Conservation (phyloP, 2,888 invertebrate genomes). For the Orchesella flavescens region DNA sequence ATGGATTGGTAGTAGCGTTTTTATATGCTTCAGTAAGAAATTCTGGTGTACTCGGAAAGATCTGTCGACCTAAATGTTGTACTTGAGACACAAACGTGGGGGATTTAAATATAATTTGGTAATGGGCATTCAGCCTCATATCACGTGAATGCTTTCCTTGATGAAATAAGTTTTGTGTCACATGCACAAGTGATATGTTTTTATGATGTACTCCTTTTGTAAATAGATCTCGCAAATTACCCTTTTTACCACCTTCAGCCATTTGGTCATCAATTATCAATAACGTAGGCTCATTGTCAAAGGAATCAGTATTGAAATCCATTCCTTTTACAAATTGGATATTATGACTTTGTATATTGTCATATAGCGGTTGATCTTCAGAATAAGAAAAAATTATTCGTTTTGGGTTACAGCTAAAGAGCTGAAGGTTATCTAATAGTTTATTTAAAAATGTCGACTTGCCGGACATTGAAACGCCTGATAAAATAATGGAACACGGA, state of each 20-base stretch:
- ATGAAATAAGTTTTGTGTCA: slow-evolving; percentile 55
- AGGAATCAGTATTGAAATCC: neutral
- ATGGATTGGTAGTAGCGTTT: slow-evolving; percentile 59
- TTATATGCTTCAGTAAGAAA: slow-evolving; percentile 55
- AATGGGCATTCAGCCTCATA: slow-evolving; percentile 54
- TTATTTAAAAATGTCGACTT: slow-evolving; percentile 2
- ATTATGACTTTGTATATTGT: neutral
- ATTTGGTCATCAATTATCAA: slow-evolving; percentile 50
- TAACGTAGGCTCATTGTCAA: neutral
- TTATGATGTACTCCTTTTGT: slow-evolving; percentile 47
- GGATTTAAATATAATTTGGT: slow-evolving; percentile 46
- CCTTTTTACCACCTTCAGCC: neutral
- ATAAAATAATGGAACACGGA: slow-evolving; percentile 8
- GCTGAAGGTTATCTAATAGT: neutral
- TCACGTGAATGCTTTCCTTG: slow-evolving; percentile 52
- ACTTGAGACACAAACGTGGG: slow-evolving; percentile 59
- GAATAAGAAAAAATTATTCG: slow-evolving; percentile 13
- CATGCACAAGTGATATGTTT: slow-evolving; percentile 32
- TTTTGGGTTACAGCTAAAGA: neutral
- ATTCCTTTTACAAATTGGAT: neutral
- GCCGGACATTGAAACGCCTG: slow-evolving; percentile 26
- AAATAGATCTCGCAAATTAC: slow-evolving; percentile 19
- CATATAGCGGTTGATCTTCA: neutral
- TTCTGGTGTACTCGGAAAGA: slow-evolving; percentile 26
- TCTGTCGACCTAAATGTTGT: slow-evolving; percentile 14